A percentile compares a stretch with the other conserved stretches of the same genome.
These are phyloP conservation scores for Polydrusus pterygomalis DNA, from an alignment of 2,888 invertebrate species.

Conservation along the genomic window DNA sequence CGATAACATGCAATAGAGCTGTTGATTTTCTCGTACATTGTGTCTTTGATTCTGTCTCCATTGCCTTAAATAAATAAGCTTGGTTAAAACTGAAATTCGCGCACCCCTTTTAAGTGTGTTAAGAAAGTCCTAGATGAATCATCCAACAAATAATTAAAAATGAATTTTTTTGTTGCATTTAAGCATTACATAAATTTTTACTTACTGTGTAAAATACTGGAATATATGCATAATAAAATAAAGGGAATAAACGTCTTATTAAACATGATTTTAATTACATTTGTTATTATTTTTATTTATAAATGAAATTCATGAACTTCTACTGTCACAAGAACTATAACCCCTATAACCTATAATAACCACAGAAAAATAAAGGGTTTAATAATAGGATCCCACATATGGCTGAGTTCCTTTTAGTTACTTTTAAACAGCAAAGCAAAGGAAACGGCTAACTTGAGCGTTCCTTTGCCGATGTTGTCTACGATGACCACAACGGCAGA, in stretches of 20 bases:
- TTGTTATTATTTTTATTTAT: conserved; percentile 32
- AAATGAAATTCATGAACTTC: neutral
- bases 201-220: conserved; percentile 21
- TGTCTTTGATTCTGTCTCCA: conserved; percentile 81
- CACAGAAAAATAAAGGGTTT: too few species aligned
- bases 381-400: too few species aligned
- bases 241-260: conserved; percentile 17
- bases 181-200: neutral
- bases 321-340: conserved; percentile 11
- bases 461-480: too few species aligned
- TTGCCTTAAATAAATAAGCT: conserved; percentile 68
- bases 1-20: conserved; percentile 89
- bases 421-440: too few species aligned
- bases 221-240: conserved; percentile 19
- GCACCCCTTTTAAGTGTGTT: neutral
- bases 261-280: conserved; percentile 35
- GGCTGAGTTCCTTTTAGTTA: too few species aligned
- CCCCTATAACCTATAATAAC: neutral
- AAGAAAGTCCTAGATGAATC: neutral
- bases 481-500: too few species aligned
- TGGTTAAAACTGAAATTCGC: neutral
- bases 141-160: neutral
- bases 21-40: conserved; percentile 85
- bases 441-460: too few species aligned
- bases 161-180: neutral